Conservation (phyloP, 2,797 vertebrate species). For the Girardinus metallicus region DNA sequence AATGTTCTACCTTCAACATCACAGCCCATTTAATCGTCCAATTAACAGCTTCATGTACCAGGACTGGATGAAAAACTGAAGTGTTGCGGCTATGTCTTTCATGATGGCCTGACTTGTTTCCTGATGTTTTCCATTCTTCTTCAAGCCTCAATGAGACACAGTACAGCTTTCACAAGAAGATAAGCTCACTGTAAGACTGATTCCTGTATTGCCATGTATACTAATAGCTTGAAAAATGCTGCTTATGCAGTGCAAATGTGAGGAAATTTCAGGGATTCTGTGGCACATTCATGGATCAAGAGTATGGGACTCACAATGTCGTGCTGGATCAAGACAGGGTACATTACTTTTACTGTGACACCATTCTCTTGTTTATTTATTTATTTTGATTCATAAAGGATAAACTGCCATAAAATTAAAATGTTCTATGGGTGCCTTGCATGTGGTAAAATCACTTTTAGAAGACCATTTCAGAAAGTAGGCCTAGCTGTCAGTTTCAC, state of each 20-base stretch:
- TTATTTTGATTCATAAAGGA: not conserved
- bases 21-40: slow-evolving; percentile 40
- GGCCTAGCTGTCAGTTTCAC: not conserved
- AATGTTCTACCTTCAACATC: slow-evolving; percentile 33
- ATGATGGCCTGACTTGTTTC: slow-evolving; percentile 4
- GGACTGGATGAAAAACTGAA: slow-evolving; percentile 16
- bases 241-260: not conserved
- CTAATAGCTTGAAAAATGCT: not conserved
- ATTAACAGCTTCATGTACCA: slow-evolving; percentile 39
- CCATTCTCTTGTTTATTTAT: not conserved
- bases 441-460: not conserved
- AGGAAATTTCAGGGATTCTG: not conserved
- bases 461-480: not conserved
- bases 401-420: not conserved
- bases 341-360: not conserved
- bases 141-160: not conserved
- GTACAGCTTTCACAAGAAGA: not conserved
- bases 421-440: not conserved
- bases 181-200: not conserved
- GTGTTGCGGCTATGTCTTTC: slow-evolving; percentile 10
- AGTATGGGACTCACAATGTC: not conserved
- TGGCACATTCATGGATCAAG: not conserved
- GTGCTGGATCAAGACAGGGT: no score
- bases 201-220: not conserved
- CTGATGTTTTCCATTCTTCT: not conserved